phyloP scores from a whole-genome alignment of 2,113 vertebrate genomes.

The Cariama cristata region DNA sequence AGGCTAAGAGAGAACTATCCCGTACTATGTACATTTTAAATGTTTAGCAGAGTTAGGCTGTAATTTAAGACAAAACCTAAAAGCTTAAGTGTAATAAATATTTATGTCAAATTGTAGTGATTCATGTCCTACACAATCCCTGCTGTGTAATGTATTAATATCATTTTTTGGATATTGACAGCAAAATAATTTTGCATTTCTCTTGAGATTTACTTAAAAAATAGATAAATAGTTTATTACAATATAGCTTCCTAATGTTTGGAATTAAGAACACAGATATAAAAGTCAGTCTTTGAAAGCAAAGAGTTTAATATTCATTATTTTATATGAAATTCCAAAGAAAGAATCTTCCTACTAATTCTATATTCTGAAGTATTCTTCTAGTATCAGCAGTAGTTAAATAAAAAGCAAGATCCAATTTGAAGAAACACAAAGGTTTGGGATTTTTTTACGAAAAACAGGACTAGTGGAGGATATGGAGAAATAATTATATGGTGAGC shows the following conservation, averaged over 20 bases:
- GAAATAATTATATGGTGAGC: conserved; percentile 21
- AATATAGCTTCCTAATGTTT: not conserved
- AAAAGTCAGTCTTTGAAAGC: not conserved
- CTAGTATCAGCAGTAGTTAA: not conserved
- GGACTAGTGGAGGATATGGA: not conserved
- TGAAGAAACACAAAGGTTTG: not conserved
- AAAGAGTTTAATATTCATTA: not conserved
- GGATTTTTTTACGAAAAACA: not conserved
- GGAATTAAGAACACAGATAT: not conserved
- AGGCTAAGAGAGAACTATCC: not conserved
- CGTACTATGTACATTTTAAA: not conserved
- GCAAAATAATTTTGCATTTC: not conserved
- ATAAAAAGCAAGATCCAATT: conserved; percentile 18
- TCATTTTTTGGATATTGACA: not conserved
- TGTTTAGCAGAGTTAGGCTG: not conserved
- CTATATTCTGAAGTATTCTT: not conserved
- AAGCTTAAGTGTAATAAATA: not conserved
- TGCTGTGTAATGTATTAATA: not conserved
- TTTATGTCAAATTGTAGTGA: not conserved
- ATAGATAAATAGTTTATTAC: not conserved
- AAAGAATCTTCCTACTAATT: not conserved
- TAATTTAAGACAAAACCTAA: not conserved
- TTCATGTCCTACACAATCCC: not conserved
- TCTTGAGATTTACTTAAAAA: not conserved
- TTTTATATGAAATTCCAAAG: not conserved